Conservation (phyloP, 2,888 invertebrate genomes). For the Microctonus aethiopoides region DNA sequence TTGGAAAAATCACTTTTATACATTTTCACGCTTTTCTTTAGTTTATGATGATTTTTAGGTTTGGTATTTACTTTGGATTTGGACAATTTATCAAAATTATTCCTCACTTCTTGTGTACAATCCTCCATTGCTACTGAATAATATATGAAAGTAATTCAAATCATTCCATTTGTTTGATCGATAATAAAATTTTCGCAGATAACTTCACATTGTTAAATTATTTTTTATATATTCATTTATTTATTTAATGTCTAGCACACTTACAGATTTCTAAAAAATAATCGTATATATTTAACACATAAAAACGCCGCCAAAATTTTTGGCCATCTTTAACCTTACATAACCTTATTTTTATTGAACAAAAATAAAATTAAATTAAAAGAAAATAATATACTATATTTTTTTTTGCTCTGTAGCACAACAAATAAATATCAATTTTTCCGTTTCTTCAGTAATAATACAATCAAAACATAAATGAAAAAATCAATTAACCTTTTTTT, state of each 20-base stretch:
- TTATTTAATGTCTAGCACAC: neutral
- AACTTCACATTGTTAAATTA: neutral
- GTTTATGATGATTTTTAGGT: neutral
- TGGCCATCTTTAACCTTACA: neutral
- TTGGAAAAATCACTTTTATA: constrained; percentile 13
- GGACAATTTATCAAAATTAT: constrained; percentile 10
- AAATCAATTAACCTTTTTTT: neutral
- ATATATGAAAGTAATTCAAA: neutral
- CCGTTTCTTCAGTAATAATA: neutral
- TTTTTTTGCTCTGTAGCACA: neutral
- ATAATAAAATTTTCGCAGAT: neutral
- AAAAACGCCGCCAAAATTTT: neutral
- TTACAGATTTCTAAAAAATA: constrained; percentile 3
- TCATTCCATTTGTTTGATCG: constrained; percentile 18
- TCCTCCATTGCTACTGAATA: neutral
- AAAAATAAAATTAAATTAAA: neutral
- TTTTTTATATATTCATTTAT: neutral
- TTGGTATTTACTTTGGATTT: neutral
- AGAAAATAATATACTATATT: neutral
- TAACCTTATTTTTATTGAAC: neutral
- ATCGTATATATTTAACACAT: neutral
- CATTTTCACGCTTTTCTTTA: neutral
- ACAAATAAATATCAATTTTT: neutral
- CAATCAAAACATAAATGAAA: no score
- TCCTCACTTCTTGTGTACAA: no score